Percentiles rank a stretch among this genome's conserved stretches.
These are phyloP conservation scores for Tyrophagus putrescentiae DNA, from an alignment of 1,140 invertebrate genomes.

Conservation along the genomic window DNA sequence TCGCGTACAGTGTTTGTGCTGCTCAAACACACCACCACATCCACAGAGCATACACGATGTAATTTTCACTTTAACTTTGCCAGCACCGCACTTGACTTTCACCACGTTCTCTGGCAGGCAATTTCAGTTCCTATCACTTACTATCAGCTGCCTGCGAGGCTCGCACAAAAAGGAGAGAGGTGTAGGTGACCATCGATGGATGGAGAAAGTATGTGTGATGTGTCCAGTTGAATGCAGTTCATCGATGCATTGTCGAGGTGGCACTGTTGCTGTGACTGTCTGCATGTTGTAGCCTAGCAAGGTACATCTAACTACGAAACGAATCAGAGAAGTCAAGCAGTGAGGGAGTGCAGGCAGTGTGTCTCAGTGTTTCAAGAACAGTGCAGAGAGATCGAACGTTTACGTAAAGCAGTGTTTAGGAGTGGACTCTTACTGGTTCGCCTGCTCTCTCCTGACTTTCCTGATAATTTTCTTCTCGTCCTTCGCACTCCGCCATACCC, in stretches of 20 bases:
- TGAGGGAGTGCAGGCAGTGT: background rate
- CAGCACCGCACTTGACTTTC: slow-evolving; percentile 4
- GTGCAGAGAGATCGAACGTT: background rate
- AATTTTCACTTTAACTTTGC: slow-evolving; percentile 8
- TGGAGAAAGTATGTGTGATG: too few species aligned
- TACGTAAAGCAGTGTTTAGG: slow-evolving; percentile 8
- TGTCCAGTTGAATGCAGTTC: too few species aligned
- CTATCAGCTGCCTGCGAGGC: background rate
- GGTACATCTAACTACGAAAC: background rate
- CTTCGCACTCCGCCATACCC: background rate
- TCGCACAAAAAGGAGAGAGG: too few species aligned
- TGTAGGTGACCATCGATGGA: too few species aligned
- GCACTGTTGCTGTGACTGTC: too few species aligned
- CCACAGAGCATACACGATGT: background rate
- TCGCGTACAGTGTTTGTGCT: slow-evolving; percentile 2
- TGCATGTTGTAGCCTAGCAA: too few species aligned
- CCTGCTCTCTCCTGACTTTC: background rate
- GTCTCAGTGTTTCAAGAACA: background rate
- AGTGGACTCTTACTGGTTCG: too few species aligned
- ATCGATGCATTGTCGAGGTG: too few species aligned
- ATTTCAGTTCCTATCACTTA: background rate
- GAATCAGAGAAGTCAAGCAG: background rate
- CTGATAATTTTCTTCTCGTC: background rate
- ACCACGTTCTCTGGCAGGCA: background rate
- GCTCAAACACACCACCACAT: background rate